Base-by-base conservation (phyloP, 2,797 vertebrate species). In the Selene dorsalis region DNA sequence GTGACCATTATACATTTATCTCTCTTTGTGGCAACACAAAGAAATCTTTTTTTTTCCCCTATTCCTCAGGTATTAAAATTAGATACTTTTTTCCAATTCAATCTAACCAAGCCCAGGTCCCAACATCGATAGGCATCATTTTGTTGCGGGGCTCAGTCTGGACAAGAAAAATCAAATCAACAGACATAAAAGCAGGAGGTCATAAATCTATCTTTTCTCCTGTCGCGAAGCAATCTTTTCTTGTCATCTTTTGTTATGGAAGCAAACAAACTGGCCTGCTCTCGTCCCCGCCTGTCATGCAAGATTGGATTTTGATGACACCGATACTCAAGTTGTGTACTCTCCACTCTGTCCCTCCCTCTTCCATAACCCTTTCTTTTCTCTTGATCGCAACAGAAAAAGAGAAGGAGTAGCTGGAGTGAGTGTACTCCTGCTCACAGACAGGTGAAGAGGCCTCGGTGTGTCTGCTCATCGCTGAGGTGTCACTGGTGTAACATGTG, bases 301-400 rank as follows among this genome's bases (percentile, higher is more conserved):
- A 80, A 87, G 79, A 88, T 84, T 80, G 90, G 79, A 87, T 88
- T 87, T 75, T 89, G 91, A 91, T 91, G 88, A 88, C 84, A 83
- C 75, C 11, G 79, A 90, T 88, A 83, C 77, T 82, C 45, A 26
- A 68, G 87, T 68, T 77, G 64, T 72, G 73, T 41, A 43, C 76
- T 67, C 53, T 65, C 52, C 52, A 43, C 65, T 82, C 69, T 28
- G 30, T 83, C 53, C 68, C 28, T 60, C 65, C 57, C 69, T 73
- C 48, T 55, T 6, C 35, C 41, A 38, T n/a, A 11, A 18, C 47
- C n/a, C 20, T 50, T 47, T 65, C 57, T 45, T 69, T 73, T 61
- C 48, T 72, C 59, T 71, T 47, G 3, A 61, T 80, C 59, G 38
- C 69, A 79, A 61, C 62, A 79, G 59, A 73, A 80, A 69, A 47